A percentile compares a stretch with the other conserved stretches of the same genome.
phyloP scores from a whole-genome alignment of 2,113 vertebrate species.

The Trogon surrucura region DNA sequence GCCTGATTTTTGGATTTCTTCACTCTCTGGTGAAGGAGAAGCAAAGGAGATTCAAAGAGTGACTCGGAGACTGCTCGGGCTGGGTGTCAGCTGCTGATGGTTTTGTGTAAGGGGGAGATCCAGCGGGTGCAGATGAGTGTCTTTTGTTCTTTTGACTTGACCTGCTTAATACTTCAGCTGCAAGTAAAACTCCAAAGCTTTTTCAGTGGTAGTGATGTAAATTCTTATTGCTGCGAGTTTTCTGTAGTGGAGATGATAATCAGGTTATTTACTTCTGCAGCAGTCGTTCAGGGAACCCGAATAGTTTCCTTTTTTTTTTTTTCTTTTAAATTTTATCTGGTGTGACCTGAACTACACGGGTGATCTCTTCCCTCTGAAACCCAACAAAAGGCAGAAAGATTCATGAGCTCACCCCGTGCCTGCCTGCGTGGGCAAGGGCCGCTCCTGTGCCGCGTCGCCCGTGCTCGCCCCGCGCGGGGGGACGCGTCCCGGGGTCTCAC shows the following conservation, averaged over 20 bases:
- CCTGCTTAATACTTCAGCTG: not conserved
- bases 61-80: accelerated
- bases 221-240: not conserved
- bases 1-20: not conserved
- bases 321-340: not conserved
- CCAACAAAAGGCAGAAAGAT: not conserved
- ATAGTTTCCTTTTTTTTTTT: not conserved
- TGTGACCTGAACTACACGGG: accelerated
- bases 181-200: not conserved
- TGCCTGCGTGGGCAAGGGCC: not conserved
- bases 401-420: accelerated
- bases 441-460: not conserved
- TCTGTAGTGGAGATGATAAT: not conserved
- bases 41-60: not conserved
- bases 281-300: accelerated
- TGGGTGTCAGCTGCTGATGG: accelerated
- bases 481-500: not conserved
- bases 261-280: not conserved
- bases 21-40: not conserved
- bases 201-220: not conserved
- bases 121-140: not conserved
- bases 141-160: not conserved
- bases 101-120: not conserved
- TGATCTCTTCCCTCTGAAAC: not conserved
- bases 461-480: not conserved